phyloP scores from a whole-genome alignment of 2,888 invertebrate species.

The Villa cingulata region DNA sequence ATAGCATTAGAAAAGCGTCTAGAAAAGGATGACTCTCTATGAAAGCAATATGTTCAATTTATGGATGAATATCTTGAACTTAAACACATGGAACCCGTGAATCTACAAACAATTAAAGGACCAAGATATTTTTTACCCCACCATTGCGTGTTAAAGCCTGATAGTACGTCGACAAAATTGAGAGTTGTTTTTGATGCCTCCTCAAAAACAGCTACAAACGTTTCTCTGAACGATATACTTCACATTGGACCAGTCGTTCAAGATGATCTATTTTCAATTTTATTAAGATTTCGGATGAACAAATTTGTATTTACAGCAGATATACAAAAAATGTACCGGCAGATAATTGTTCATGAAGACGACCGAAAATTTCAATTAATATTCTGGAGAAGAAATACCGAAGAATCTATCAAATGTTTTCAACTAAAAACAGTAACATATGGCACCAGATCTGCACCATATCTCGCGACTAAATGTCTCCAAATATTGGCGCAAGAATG shows the following conservation, averaged over 20 bases:
- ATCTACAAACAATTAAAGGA: background rate
- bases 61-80: background rate
- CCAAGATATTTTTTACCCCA: background rate
- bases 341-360: background rate
- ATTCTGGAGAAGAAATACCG: no score
- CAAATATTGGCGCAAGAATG: background rate
- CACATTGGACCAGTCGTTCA: background rate
- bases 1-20: background rate
- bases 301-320: no score
- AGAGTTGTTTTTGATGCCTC: no score
- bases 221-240: background rate
- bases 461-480: background rate
- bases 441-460: slow-evolving; percentile 2
- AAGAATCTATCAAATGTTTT: background rate
- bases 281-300: no score
- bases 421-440: no score
- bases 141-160: background rate
- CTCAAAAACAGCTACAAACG: background rate
- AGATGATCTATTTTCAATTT: no score
- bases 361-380: no score
- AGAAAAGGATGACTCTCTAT: background rate
- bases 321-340: background rate
- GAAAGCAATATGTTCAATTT: background rate
- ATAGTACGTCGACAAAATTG: background rate
- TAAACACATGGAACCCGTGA: background rate